Base-by-base conservation (phyloP, 2,113 vertebrate genomes). In the Pica pica region DNA sequence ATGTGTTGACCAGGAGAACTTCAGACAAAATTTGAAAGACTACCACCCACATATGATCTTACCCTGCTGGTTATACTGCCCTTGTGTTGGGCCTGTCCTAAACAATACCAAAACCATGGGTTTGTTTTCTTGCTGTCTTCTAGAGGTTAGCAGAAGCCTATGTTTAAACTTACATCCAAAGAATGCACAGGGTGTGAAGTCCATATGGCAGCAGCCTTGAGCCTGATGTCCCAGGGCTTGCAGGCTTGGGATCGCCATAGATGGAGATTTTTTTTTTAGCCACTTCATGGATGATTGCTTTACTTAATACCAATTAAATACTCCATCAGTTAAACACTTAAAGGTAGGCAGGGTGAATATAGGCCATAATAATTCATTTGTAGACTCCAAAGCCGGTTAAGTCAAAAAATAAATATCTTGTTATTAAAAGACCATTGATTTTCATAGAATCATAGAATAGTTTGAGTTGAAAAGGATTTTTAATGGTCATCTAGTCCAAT, bases 11-110 rank as follows among this genome's bases (percentile, higher is more conserved):
- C 27, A 6, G 33, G 35, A 78, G 89, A 65, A 37, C 23, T 10
- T 55, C 56, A 30, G 18, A 57, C 26, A 63, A 81, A 50, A n/a
- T 90, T 47, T 42, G 23, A 59, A 24, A 79, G 5, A 22, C 18
- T 53, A 10, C 4, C 14, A 64, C 26, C 4, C 13, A 27, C 1
- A 0, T 15, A 5, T 5, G 13, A 8, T 39, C 39, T 83, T 83
- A 17, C 24, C 7, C 22, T 65, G 7, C 26, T 59, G 56, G 10
- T 53, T 70, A 4, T 30, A 13, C 12, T 70, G 13, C 67, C 57
- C 28, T 16, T 27, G 10, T 57, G 11, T 65, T 57, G 41, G 4
- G 13, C 8, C 50, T 94, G 37, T 20, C 16, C 60, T 77, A 31
- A 74, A 42, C 20, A 57, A 16, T 57, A 67, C 9, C 39, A 52